Conservation (phyloP, 2,797 vertebrate species). For the Meda fulgida region DNA sequence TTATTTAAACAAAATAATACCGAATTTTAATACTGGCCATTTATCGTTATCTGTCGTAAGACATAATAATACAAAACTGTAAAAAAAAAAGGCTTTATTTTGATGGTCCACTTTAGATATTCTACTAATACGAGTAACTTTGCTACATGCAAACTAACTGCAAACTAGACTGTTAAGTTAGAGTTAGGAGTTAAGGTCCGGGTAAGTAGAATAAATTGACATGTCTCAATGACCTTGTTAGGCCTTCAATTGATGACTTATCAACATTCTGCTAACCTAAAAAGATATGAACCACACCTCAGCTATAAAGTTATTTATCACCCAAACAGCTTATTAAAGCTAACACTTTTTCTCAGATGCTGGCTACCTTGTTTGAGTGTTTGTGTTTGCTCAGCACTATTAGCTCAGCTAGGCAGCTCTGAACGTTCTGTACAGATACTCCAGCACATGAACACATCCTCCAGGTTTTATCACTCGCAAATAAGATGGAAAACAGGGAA, state of each 20-base stretch:
- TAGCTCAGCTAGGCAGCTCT: neutral
- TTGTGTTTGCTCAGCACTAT: conserved; percentile 15
- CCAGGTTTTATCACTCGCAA: neutral
- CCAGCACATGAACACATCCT: conserved; percentile 4
- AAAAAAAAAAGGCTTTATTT: neutral
- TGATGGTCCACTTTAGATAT: neutral
- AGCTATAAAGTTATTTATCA: conserved; percentile 1
- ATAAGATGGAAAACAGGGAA: neutral
- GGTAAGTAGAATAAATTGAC: too few relatives aligned
- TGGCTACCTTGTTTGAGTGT: conserved; percentile 7
- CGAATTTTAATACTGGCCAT: neutral
- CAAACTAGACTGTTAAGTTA: too few relatives aligned
- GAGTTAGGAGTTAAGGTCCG: too few relatives aligned
- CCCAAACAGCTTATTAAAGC: neutral
- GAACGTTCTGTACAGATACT: conserved; percentile 33
- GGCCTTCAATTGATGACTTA: too few relatives aligned
- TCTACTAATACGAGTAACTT: neutral
- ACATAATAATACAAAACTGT: too few relatives aligned
- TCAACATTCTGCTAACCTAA: neutral
- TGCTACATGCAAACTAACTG: neutral
- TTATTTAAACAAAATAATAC: neutral
- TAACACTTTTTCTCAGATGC: neutral
- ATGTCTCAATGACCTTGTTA: too few relatives aligned
- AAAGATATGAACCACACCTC: neutral
- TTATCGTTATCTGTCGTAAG: neutral